Evolutionary conservation across 2,113 vertebrate genomes (phyloP), one percentile per base, ranked within the genome.

Genomic region (Panthera tigris): DNA sequence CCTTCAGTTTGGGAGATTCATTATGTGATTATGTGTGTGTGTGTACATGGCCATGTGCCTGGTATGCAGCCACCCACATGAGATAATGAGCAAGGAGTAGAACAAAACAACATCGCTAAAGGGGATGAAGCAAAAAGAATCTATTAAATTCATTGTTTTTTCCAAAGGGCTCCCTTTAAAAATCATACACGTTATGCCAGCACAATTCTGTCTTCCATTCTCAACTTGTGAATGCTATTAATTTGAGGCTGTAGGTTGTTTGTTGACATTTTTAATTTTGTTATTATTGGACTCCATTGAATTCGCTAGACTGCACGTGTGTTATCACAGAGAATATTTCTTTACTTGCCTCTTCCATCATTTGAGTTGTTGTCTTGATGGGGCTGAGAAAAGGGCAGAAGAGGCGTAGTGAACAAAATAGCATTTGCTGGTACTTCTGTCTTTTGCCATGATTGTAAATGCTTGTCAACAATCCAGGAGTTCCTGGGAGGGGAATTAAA

Each of bases 121-220:
- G n/a, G 14, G 31, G 29, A 76, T 23, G 41, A 36, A 65, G 82
- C 45, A 86, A 52, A 82, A 57, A 79, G 1, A 84, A 95, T 92
- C 16, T 80, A 93, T 95, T 95, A 94, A 88, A 95, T 95, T 97
- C 31, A 73, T 95, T 96, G 45, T 96, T 94, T 65, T 97, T 97
- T 98, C 98, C 94, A 94, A 3, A 25, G 78, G 66, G 39, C 55
- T 98, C 18, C 66, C 13, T 3, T 98, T 97, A 97, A 96, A 98
- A 98, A 97, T 36, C 74, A 55, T 50, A 73, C 39, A 66, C 79
- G 52, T 96, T 97, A 90, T 93, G 74, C 85, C 93, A 92, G 90
- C 45, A 25, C 93, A 95, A 90, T 90, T 95, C 95, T 73, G 29
- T 69, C 87, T 97, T 85, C 87, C 71, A 45, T 97, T 95, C 93